A percentile compares a stretch with the other conserved stretches of the same genome.
phyloP scores from a whole-genome alignment of 2,113 vertebrate species.

The Nipponia nippon region DNA sequence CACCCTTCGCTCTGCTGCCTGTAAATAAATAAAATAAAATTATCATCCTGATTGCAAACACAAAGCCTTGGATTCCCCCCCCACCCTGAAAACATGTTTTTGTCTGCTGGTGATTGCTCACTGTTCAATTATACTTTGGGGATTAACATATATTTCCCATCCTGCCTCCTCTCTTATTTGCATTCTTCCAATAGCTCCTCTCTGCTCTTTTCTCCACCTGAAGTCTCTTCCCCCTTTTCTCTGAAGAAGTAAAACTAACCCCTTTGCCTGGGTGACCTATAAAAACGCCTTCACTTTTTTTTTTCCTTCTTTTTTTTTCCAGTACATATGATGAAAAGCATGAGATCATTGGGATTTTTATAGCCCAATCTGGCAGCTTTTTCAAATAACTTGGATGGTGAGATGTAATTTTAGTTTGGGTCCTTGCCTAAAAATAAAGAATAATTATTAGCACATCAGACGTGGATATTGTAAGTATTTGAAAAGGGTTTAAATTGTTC shows the following conservation, averaged over 20 bases:
- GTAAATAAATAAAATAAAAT: constrained; percentile 30
- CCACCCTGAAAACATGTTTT: not conserved
- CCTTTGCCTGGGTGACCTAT: constrained; percentile 66
- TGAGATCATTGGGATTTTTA: constrained; percentile 70
- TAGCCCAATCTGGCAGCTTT: constrained; percentile 67
- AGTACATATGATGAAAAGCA: constrained; percentile 68
- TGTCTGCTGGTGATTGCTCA: constrained; percentile 45
- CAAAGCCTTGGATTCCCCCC: not conserved
- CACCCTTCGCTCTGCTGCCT: fast-evolving
- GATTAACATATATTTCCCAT: constrained; percentile 50
- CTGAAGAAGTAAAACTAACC: constrained; percentile 49
- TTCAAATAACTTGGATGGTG: constrained; percentile 62
- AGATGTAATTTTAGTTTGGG: constrained; percentile 69
- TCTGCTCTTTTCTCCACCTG: constrained; percentile 44
- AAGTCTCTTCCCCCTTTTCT: constrained; percentile 31
- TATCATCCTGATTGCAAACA: constrained; percentile 5
- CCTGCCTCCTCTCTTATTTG: constrained; percentile 46
- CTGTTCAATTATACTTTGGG: constrained; percentile 42
- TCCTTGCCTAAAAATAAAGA: constrained; percentile 67
- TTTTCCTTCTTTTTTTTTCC: constrained; percentile 13
- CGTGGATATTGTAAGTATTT: constrained; percentile 33
- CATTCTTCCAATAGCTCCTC: constrained; percentile 38
- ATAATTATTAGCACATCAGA: constrained; percentile 65
- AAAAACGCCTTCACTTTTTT: constrained; percentile 57
- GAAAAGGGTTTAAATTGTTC: constrained; percentile 11